phyloP scores from a whole-genome alignment of 1,140 invertebrate genomes.

The Latrodectus geometricus region DNA sequence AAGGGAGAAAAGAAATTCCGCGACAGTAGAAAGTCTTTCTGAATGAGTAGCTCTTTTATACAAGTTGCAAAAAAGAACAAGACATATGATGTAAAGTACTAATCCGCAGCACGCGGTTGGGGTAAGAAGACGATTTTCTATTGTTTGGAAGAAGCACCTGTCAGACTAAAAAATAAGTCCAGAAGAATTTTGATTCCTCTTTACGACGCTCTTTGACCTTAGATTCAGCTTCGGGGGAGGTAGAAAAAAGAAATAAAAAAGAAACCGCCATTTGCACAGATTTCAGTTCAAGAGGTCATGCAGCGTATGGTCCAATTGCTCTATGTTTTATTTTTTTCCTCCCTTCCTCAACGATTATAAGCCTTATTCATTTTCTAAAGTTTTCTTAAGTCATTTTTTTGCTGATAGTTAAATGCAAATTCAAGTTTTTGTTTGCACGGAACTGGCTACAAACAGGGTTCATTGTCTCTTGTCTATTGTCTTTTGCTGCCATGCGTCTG shows the following conservation, averaged over 20 bases:
- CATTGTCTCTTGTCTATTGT: slow-evolving; percentile 32
- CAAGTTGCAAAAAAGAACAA: background rate
- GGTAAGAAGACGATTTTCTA: slow-evolving; percentile 7
- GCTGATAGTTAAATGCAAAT: slow-evolving; percentile 36
- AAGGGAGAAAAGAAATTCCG: slow-evolving; percentile 16
- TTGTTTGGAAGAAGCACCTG: slow-evolving; percentile 44
- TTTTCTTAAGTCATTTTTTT: slow-evolving; percentile 4
- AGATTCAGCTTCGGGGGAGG: background rate
- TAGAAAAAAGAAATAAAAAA: background rate
- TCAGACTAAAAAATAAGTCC: slow-evolving; percentile 21
- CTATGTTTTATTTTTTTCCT: slow-evolving; percentile 34
- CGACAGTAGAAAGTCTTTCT: background rate
- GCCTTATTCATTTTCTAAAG: slow-evolving; percentile 29
- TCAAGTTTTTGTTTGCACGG: background rate
- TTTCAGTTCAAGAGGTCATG: slow-evolving; percentile 42
- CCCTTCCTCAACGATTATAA: slow-evolving; percentile 14
- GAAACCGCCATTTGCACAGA: slow-evolving; percentile 45
- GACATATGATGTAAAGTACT: background rate
- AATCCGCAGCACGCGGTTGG: background rate
- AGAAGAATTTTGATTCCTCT: slow-evolving; percentile 49
- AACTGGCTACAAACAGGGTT: background rate
- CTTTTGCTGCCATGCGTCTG: background rate
- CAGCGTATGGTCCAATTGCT: background rate
- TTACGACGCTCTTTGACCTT: slow-evolving; percentile 44
- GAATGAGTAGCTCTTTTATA: background rate